Evolutionary conservation across 2,797 vertebrate genomes (phyloP), one percentile per base, ranked within the genome.

Genomic region (Enteromius fasciolatus): DNA sequence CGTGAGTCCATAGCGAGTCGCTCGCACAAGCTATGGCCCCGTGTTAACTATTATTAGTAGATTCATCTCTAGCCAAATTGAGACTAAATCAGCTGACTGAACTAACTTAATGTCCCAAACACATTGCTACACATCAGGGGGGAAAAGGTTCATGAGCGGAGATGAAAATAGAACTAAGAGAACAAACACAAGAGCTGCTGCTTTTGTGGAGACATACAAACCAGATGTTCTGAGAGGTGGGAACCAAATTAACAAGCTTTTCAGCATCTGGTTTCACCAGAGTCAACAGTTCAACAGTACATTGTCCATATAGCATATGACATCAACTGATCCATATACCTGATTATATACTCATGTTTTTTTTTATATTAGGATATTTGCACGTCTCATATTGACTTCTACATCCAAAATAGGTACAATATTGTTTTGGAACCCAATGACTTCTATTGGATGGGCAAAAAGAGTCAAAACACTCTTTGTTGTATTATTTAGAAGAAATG

Each of bases 1-100:
- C 12, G 33, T 3, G 41, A 78, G 74, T 76, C 61, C 69, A 66
- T n/a, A 73, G 82, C 50, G n/a, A 86, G 84, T 77, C 4, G 6
- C 69, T 83, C 48, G 57, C 50, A 80, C 78, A 78, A 50, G 72
- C 76, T 61, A 86, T 41, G 59, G 69, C 68, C 52, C 33, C 1
- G 23, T 67, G 36, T 64, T 85, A 78, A 85, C 70, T 41, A 67
- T 81, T 75, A 81, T 82, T 77, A 84, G 78, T 68, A 79, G 64
- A 61, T 82, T 81, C 52, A 76, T 79, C 84, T 82, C 52, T 18
- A 82, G 25, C 75, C 76, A 80, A 86, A 82, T 44, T 85, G 68
- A 83, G 63, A 80, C 78, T 78, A 68, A 70, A 72, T 39, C 18
- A 81, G 80, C 66, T 69, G 66, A 52, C 78, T 63, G 12, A 73